Evolutionary conservation across 2,797 vertebrate species (phyloP).

Genomic region (Xenops minutus): DNA sequence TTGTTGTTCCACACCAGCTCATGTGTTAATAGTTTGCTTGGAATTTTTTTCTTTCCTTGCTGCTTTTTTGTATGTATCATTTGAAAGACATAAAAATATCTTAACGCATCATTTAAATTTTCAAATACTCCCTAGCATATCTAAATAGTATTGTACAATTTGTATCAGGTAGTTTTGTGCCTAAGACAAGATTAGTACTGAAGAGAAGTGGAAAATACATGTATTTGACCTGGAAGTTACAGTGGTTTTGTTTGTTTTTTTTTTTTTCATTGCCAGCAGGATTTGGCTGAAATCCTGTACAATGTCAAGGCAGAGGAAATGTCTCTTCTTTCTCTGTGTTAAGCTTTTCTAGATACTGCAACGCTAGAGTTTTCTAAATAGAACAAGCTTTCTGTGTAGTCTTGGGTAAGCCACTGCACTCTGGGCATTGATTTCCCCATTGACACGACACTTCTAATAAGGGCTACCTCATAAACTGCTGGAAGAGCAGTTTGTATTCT

Average conservation of each 20-base stretch:
- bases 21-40: neutral
- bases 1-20: neutral
- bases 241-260: neutral
- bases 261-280: neutral
- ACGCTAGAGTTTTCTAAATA: neutral
- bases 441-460: neutral
- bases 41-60: neutral
- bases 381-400: neutral
- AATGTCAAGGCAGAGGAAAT: neutral
- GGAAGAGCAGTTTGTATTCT: neutral
- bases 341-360: neutral
- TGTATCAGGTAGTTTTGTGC: neutral
- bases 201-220: neutral
- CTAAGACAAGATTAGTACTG: neutral
- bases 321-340: neutral
- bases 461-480: neutral
- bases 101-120: neutral
- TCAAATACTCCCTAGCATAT: neutral
- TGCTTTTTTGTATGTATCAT: neutral
- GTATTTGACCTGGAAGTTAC: neutral
- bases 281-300: neutral
- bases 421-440: fast-evolving
- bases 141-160: neutral
- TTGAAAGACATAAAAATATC: neutral
- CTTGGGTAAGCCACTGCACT: neutral